Base-by-base conservation (phyloP, 2,888 invertebrate genomes). In the Globia sparganii region DNA sequence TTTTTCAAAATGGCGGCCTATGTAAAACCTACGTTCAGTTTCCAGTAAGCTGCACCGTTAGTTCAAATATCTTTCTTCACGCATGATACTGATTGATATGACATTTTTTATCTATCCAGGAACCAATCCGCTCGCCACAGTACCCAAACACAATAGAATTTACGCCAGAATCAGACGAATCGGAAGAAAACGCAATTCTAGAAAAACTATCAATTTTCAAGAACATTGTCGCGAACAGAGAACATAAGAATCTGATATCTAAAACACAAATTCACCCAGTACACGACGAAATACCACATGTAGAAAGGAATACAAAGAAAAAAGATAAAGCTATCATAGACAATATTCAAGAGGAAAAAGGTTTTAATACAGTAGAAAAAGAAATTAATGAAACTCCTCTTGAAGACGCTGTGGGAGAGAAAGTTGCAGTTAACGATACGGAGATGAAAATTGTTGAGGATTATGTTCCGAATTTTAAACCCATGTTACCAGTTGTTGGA, bases 191-290 rank as follows among this genome's bases (percentile, higher is more conserved):
- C 18, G 94, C 93, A 0, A 92, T 95, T 0, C 67, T 96, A 46
- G 93, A 95, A 81, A 96, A 94, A 64, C 85, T 96, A 2, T 90
- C 95, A 0, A 93, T 95, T 2, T 96, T 96, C 88, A 96, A 95
- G 83, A 96, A 95, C 86, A 89, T 93, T 0, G 92, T 95, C 0
- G 90, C 91, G 0, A 93, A 89, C 21, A 87, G 94, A 28, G 93
- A 94, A 5, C 91, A 91, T 31, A 91, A 86, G 21, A 90, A 91
- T 62, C 81, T 96, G 0, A 87, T 92, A 13, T 88, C 91, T 0
- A 95, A 96, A 84, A 93, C 94, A 0, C 96, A 96, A 78, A 84
- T 95, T 2, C 96, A 96, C 75, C 96, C 96, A 0, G 1, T 94
- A 1, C 95, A 96, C 59, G 96, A 96, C 1, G 87, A 90, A 0